Evolutionary conservation across 2,888 invertebrate genomes (phyloP), one percentile per base, ranked within the genome.

Genomic region (Cecidostiba fungosa): DNA sequence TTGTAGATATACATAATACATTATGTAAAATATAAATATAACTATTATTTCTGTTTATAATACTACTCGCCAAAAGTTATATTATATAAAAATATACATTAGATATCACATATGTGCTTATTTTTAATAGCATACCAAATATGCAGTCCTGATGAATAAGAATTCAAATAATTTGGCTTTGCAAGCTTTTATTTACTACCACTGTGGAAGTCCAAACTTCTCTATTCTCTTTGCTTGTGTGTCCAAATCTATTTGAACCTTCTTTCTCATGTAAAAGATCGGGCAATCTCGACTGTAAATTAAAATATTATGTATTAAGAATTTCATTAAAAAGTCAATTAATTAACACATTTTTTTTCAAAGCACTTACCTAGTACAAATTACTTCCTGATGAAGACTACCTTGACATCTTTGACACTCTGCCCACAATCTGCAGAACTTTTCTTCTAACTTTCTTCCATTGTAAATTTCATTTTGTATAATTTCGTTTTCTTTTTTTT

Each of bases 321-420:
- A 12, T 43, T 43, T 12, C 3, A 43, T 43, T 43, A 88, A 95
- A 95, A 10, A 43, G 39, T 47, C 47, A 77, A 76, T 85, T 69
- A 16, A 23, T 43, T 1, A 77, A 36, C 26, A 50, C n/a, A 50
- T 19, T 50, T 0, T 50, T 50, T 50, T 50, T 23, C 8, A n/a
- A 59, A 59, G 1, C 54, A 62, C 43, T 89, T 89, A 96, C 96
- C 95, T 97, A 0, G 99, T 98, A 92, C 99, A 99, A 36, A 99
- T 94, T 14, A 99, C 98, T 94, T 99, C 99, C 94, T 99, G 99
- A 93, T 99, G 99, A 88, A 99, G 94, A 90, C 98, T 98, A 36
- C 99, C 99, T 93, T 99, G 99, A 93, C 99, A 99, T 87, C 99
- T 95, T 93, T 99, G 99, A 92, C 99, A 99, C 93, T 99, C 99